phyloP scores from a whole-genome alignment of 2,797 vertebrate species.

The Microcaecilia unicolor region DNA sequence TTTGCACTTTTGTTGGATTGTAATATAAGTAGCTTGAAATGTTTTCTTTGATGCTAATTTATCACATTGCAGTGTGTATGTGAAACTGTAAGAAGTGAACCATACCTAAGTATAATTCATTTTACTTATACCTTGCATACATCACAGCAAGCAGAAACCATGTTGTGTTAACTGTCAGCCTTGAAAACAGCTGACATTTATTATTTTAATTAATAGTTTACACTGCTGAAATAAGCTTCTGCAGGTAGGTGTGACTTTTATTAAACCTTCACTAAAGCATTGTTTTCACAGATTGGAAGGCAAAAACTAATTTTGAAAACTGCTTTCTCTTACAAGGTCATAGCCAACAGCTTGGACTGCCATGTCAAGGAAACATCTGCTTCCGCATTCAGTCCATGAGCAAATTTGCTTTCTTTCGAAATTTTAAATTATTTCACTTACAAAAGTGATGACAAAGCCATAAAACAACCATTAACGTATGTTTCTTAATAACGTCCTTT shows the following conservation, averaged over 20 bases:
- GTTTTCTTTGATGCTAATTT: constrained; percentile 43
- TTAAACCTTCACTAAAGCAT: constrained; percentile 56
- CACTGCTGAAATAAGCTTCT: constrained; percentile 66
- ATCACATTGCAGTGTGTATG: constrained; percentile 35
- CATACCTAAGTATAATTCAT: constrained; percentile 42
- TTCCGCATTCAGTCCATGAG: constrained; percentile 36
- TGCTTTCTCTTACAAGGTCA: constrained; percentile 59
- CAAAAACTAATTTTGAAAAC: constrained; percentile 61
- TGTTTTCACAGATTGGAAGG: constrained; percentile 58
- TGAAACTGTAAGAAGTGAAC: constrained; percentile 42
- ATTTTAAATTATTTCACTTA: constrained; percentile 37
- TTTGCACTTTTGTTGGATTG: too few species aligned
- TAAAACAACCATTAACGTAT: constrained; percentile 42
- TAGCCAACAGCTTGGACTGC: constrained; percentile 50
- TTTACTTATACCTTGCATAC: constrained; percentile 39
- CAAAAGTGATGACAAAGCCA: constrained; percentile 48
- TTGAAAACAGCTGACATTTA: constrained; percentile 63
- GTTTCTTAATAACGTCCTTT: constrained; percentile 30
- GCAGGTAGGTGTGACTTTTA: constrained; percentile 46
- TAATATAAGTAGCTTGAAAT: too few species aligned
- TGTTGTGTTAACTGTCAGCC: constrained; percentile 58
- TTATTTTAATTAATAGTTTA: constrained; percentile 74
- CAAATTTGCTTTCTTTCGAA: constrained; percentile 50
- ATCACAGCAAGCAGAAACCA: constrained; percentile 57
- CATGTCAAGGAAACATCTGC: constrained; percentile 65